Conservation (phyloP, 2,888 invertebrate species). For the Hydrotaea cyrtoneurina region DNA sequence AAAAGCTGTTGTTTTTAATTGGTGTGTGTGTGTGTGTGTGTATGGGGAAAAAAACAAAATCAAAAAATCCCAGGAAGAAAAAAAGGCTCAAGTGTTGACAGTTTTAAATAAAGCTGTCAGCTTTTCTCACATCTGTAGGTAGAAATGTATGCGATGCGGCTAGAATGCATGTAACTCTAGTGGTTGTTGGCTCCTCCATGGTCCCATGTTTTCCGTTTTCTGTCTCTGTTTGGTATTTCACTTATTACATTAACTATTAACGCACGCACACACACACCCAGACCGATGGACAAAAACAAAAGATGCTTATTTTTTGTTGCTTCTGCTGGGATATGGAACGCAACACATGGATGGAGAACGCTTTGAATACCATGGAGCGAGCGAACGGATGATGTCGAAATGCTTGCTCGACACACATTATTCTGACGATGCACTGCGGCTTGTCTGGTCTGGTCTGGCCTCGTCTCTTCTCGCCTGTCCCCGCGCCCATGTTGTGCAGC, state of each 20-base stretch:
- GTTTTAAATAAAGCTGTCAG: slow-evolving; percentile 28
- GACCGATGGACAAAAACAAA: neutral
- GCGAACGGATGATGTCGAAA: neutral
- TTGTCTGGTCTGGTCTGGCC: neutral
- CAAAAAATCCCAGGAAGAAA: neutral
- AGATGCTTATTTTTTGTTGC: neutral
- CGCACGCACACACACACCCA: too few species aligned
- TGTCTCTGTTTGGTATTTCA: neutral
- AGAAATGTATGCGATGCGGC: neutral
- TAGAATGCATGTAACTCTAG: neutral
- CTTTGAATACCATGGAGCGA: neutral
- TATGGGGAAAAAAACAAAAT: neutral
- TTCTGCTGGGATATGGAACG: neutral
- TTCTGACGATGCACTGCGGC: neutral
- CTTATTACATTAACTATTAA: slow-evolving; percentile 9
- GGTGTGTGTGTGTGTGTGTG: too few species aligned
- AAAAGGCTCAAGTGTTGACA: slow-evolving; percentile 12
- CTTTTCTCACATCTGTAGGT: neutral
- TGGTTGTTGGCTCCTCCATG: neutral
- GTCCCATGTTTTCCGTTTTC: too few species aligned
- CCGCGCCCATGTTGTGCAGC: slow-evolving; percentile 5
- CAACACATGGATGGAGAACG: slow-evolving; percentile 15
- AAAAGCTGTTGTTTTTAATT: neutral
- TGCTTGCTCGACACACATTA: neutral
- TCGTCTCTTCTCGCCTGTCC: neutral